phyloP scores from a whole-genome alignment of 2,113 vertebrate species.

The Barnardius zonarius region DNA sequence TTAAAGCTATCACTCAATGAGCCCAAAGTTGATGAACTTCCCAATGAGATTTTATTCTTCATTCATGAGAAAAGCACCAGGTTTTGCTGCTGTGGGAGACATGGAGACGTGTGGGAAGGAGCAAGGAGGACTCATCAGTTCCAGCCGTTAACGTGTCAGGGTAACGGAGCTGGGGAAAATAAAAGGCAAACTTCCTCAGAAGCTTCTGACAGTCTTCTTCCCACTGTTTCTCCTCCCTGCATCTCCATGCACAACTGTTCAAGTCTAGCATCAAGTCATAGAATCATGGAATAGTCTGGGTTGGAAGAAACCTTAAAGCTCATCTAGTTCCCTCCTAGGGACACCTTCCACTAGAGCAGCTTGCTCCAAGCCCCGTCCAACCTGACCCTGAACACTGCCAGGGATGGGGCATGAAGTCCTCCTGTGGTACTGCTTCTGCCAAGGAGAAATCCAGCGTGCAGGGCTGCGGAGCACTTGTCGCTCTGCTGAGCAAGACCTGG shows the following conservation, averaged over 20 bases:
- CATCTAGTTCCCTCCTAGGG: not conserved
- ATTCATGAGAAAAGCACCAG: constrained; percentile 33
- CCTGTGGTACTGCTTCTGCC: not conserved
- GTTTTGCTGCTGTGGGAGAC: constrained; percentile 10
- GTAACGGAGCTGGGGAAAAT: not conserved
- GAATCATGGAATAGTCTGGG: not conserved
- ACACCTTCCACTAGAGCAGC: not conserved
- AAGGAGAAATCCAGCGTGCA: fast-evolving
- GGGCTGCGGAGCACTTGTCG: not conserved
- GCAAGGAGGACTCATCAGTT: not conserved
- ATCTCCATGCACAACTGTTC: fast-evolving
- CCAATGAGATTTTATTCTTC: constrained; percentile 57
- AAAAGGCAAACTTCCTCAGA: not conserved
- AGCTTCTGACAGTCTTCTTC: not conserved
- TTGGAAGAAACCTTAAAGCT: not conserved
- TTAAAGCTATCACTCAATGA: constrained; percentile 85
- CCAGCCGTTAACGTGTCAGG: not conserved
- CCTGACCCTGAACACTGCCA: not conserved
- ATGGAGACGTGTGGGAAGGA: constrained; percentile 26
- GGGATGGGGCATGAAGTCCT: not conserved
- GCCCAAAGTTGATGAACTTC: constrained; percentile 75
- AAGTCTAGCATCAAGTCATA: not conserved
- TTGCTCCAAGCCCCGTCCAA: not conserved
- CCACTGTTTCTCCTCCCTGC: fast-evolving
- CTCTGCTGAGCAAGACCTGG: not conserved